A percentile compares a stretch with the other conserved stretches of the same genome.
Conservation (phyloP, 1,140 invertebrate species). For the Bombus breviceps region DNA sequence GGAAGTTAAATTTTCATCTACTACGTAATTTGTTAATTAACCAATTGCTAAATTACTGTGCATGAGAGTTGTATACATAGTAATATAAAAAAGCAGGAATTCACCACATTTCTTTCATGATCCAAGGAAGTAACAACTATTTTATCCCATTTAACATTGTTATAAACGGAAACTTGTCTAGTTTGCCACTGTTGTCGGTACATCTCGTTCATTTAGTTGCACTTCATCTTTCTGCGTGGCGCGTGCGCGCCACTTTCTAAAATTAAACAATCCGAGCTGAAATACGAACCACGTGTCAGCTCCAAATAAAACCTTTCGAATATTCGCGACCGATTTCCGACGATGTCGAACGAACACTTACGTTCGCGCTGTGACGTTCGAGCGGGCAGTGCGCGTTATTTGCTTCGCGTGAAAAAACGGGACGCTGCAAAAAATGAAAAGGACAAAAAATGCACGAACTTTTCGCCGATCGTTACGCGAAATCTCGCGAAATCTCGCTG, state of each 20-base stretch:
- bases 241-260: not conserved
- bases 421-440: not conserved
- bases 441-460: not conserved
- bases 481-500: constrained; percentile 12
- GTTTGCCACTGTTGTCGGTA: not conserved
- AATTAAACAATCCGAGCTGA: not conserved
- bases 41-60: too few species aligned
- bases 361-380: too few species aligned
- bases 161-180: not conserved
- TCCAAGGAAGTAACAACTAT: too few species aligned
- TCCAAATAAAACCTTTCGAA: not conserved
- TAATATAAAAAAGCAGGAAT: not conserved
- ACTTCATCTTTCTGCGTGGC: too few species aligned
- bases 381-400: too few species aligned
- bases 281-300: not conserved
- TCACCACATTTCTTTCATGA: too few species aligned
- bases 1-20: too few species aligned
- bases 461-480: constrained; percentile 20
- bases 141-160: not conserved
- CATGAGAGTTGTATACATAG: not conserved
- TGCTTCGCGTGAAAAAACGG: too few species aligned
- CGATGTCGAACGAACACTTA: not conserved
- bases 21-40: too few species aligned
- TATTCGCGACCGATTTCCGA: not conserved
- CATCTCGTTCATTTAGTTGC: not conserved